These are phyloP conservation scores for Drosophila sproati DNA, from an alignment of 1,140 invertebrate species.

Conservation along the genomic window DNA sequence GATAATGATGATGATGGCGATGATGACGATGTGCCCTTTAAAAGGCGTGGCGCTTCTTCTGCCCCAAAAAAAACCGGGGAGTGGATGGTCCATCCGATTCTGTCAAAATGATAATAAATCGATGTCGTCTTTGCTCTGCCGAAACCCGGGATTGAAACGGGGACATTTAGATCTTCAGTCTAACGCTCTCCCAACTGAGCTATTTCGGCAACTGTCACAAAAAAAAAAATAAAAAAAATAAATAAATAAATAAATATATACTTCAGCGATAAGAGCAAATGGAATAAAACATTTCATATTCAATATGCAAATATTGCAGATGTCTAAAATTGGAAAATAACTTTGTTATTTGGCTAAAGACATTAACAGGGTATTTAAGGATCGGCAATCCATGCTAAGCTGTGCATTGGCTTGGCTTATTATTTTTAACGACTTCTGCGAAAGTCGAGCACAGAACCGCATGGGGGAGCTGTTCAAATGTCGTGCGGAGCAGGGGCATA, in stretches of 20 bases:
- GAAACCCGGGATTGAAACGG: constrained; percentile 91
- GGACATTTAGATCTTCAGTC: constrained; percentile 93
- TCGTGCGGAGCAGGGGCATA: background rate
- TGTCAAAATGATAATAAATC: background rate
- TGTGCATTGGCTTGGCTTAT: constrained; percentile 1
- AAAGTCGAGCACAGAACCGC: constrained; percentile 33
- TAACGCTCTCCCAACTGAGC: constrained; percentile 92
- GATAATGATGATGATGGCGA: no score
- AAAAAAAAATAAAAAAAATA: no score
- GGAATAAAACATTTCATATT: background rate
- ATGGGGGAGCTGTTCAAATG: constrained; percentile 3
- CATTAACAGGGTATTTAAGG: constrained; percentile 8
- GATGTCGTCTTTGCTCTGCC: constrained; percentile 84
- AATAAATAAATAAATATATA: background rate
- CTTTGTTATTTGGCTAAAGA: background rate
- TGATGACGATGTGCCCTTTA: background rate
- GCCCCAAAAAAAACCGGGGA: no score
- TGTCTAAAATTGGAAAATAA: no score
- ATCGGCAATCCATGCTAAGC: background rate
- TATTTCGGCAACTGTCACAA: constrained; percentile 87
- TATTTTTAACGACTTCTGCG: constrained; percentile 43
- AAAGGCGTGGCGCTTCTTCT: background rate
- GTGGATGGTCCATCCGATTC: background rate
- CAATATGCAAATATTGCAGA: no score
- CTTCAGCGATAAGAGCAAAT: background rate